These are phyloP conservation scores for Marmota monax DNA, from an alignment of 2,113 vertebrate genomes.

Conservation along the genomic window DNA sequence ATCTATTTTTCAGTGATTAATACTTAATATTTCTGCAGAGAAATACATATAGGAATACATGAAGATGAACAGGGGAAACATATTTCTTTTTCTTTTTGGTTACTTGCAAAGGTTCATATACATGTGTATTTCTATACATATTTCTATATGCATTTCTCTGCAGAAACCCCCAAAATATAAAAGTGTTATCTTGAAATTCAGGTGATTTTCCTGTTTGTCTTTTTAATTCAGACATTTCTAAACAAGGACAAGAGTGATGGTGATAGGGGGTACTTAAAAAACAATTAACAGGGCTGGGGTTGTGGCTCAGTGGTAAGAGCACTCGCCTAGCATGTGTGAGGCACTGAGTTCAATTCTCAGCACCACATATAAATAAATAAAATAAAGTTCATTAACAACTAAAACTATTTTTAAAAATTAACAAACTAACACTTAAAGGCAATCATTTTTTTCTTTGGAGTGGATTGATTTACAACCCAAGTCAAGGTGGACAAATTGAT, in stretches of 20 bases:
- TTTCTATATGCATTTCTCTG: background rate
- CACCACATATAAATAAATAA: too few relatives aligned
- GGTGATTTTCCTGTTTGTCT: conserved; percentile 62
- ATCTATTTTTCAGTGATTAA: background rate
- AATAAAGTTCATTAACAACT: too few relatives aligned
- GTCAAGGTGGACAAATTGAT: conserved; percentile 71
- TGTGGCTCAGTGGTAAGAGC: too few relatives aligned
- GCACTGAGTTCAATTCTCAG: too few relatives aligned
- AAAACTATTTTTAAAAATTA: background rate
- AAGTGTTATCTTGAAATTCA: conserved; percentile 67
- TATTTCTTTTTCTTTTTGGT: too few relatives aligned
- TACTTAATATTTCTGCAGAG: conserved; percentile 52
- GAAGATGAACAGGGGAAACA: too few relatives aligned
- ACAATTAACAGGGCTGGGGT: too few relatives aligned
- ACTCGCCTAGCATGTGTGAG: too few relatives aligned
- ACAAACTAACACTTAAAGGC: conserved; percentile 66
- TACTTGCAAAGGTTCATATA: too few relatives aligned
- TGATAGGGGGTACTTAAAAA: conserved; percentile 43
- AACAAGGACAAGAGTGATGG: background rate
- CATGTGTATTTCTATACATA: background rate
- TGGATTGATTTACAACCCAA: conserved; percentile 68
- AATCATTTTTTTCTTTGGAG: conserved; percentile 71
- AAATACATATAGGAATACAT: conserved; percentile 12
- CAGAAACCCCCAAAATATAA: background rate
- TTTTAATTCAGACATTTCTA: conserved; percentile 68